phyloP scores from a whole-genome alignment of 1,140 invertebrate species.

The Batillaria attramentaria region DNA sequence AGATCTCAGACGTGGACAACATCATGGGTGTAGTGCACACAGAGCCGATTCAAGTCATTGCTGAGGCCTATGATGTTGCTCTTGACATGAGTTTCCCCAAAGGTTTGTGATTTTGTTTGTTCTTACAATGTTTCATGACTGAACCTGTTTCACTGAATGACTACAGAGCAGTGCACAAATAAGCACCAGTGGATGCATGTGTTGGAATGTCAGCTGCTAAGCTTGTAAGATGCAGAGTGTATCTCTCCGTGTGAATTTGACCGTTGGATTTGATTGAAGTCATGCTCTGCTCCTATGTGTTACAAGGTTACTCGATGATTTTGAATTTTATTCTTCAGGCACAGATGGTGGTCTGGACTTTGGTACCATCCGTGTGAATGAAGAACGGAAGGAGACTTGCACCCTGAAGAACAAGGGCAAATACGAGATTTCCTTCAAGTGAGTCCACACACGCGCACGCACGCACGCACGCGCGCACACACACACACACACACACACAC shows the following conservation, averaged over 20 bases:
- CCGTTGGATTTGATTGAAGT: too few relatives aligned
- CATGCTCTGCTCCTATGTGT: too few relatives aligned
- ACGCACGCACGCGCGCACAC: too few relatives aligned
- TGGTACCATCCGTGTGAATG: conserved; percentile 68
- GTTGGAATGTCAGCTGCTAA: conserved; percentile 12
- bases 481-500: too few relatives aligned
- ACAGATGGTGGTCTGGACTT: conserved; percentile 72
- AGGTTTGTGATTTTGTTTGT: conserved; percentile 47
- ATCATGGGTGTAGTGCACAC: conserved; percentile 66
- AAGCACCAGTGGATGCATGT: not conserved
- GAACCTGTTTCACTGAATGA: not conserved
- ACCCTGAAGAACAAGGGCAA: conserved; percentile 73
- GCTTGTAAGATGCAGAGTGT: too few relatives aligned
- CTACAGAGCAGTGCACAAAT: not conserved
- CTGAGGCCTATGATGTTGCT: conserved; percentile 72
- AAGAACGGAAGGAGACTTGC: conserved; percentile 69
- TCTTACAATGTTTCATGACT: not conserved
- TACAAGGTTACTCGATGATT: too few relatives aligned
- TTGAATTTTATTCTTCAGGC: conserved; percentile 48
- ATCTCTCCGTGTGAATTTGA: too few relatives aligned
- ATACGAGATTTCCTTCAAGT: conserved; percentile 72
- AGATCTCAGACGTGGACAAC: conserved; percentile 69
- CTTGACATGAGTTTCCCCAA: conserved; percentile 73
- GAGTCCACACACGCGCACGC: too few relatives aligned
- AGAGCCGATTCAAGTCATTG: conserved; percentile 67